Conservation (phyloP, 2,888 invertebrate genomes). For the Drosophila phalerata region DNA sequence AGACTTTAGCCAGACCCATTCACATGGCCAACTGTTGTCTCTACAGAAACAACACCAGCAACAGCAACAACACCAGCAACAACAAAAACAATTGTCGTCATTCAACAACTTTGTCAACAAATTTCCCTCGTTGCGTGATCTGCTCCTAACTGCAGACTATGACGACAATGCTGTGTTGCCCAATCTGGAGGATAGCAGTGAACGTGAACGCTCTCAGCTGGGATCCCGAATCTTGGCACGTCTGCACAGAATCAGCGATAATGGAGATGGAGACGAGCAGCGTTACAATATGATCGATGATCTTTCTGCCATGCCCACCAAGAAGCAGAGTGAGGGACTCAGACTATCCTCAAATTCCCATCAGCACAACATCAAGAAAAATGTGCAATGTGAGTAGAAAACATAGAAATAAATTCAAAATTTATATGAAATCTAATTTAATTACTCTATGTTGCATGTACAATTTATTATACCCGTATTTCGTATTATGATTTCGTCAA, state of each 20-base stretch:
- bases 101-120: slow-evolving; percentile 68
- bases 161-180: slow-evolving; percentile 53
- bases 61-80: slow-evolving; percentile 41
- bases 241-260: slow-evolving; percentile 64
- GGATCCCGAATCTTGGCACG: slow-evolving; percentile 63
- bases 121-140: slow-evolving; percentile 81
- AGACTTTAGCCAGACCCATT: not conserved
- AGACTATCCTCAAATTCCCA: slow-evolving; percentile 54
- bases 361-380: slow-evolving; percentile 83
- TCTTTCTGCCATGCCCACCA: slow-evolving; percentile 65
- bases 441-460: slow-evolving; percentile 50
- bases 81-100: slow-evolving; percentile 46
- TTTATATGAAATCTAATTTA: slow-evolving; percentile 2
- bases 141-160: slow-evolving; percentile 76
- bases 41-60: slow-evolving; percentile 39
- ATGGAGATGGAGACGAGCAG: slow-evolving; percentile 41
- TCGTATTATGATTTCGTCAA: slow-evolving; percentile 40
- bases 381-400: slow-evolving; percentile 82
- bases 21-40: slow-evolving; percentile 1
- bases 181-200: slow-evolving; percentile 41
- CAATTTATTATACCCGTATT: slow-evolving; percentile 35
- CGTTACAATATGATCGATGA: slow-evolving; percentile 44
- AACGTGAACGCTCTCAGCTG: slow-evolving; percentile 37
- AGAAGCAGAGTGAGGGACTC: slow-evolving; percentile 55
- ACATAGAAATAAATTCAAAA: no score